These are phyloP conservation scores for Micropoecilia bifurca DNA, from an alignment of 2,797 vertebrate genomes.

Conservation along the genomic window DNA sequence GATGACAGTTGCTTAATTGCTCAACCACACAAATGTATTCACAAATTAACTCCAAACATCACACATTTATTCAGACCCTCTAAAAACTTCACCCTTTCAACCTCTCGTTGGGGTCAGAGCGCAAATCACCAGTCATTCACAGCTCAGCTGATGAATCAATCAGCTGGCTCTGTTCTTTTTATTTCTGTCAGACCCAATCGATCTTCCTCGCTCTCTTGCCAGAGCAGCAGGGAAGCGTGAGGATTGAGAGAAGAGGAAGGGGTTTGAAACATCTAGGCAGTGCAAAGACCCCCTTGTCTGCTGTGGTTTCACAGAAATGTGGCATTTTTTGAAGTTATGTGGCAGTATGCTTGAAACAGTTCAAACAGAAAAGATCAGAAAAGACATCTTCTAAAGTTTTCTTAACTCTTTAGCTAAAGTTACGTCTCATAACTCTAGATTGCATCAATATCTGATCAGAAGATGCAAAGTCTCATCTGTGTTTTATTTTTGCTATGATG, in stretches of 20 bases:
- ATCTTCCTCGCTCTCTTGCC: slow-evolving; percentile 60
- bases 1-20: slow-evolving; percentile 60
- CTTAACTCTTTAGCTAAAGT: slow-evolving; percentile 49
- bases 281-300: slow-evolving; percentile 65
- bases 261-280: slow-evolving; percentile 59
- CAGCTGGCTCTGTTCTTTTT: slow-evolving; percentile 76
- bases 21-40: slow-evolving; percentile 31
- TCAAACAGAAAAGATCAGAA: slow-evolving; percentile 58
- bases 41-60: slow-evolving; percentile 40
- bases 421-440: slow-evolving; percentile 16
- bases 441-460: slow-evolving; percentile 27
- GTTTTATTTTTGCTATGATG: slow-evolving; percentile 35
- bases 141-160: slow-evolving; percentile 76
- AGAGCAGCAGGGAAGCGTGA: slow-evolving; percentile 63
- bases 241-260: slow-evolving; percentile 45
- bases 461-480: slow-evolving; percentile 41
- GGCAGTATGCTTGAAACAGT: slow-evolving; percentile 35
- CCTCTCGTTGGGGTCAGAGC: slow-evolving; percentile 51
- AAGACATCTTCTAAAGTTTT: slow-evolving; percentile 36
- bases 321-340: slow-evolving; percentile 52
- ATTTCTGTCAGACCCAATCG: slow-evolving; percentile 75
- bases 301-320: slow-evolving; percentile 58
- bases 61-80: slow-evolving; percentile 30
- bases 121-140: slow-evolving; percentile 39
- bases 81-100: slow-evolving; percentile 30